A percentile compares a stretch with the other conserved stretches of the same genome.
phyloP scores from a whole-genome alignment of 2,888 invertebrate genomes.

The Mesorhabditis spiculigera region DNA sequence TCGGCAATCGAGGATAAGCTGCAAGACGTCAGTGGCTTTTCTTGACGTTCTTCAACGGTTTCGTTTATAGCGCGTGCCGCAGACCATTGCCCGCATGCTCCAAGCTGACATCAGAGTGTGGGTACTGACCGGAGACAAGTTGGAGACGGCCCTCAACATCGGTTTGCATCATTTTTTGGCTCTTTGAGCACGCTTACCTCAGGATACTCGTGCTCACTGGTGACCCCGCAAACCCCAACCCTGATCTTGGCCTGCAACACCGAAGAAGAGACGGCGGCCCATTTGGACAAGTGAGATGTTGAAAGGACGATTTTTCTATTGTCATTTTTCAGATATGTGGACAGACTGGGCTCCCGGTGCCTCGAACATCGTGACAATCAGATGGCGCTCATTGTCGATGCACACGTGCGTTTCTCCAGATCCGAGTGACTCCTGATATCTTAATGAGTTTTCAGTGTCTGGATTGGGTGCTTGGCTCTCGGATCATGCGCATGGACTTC shows the following conservation, averaged over 20 bases:
- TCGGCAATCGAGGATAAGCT: constrained; percentile 32
- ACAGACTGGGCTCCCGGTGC: neutral
- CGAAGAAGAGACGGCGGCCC: constrained; percentile 70
- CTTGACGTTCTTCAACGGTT: neutral
- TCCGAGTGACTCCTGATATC: neutral
- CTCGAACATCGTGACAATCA: constrained; percentile 56
- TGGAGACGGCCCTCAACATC: constrained; percentile 95
- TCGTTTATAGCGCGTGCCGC: constrained; percentile 70
- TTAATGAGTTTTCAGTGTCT: constrained; percentile 69
- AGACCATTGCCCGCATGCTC: constrained; percentile 83
- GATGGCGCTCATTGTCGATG: constrained; percentile 85
- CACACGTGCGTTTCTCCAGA: constrained; percentile 7
- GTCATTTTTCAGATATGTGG: too few species aligned
- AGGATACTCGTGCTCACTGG: constrained; percentile 62
- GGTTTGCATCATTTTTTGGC: neutral
- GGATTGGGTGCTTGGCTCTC: constrained; percentile 85
- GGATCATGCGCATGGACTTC: constrained; percentile 80
- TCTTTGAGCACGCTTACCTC: neutral
- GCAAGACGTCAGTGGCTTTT: constrained; percentile 18
- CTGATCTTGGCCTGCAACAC: constrained; percentile 82
- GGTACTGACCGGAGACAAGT: constrained; percentile 97
- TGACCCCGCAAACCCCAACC: constrained; percentile 80
- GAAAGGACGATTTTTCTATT: neutral
- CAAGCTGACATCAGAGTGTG: constrained; percentile 79
- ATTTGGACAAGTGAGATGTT: neutral